These are phyloP conservation scores for Caenorhabditis doughertyi DNA, from an alignment of 2,888 invertebrate species.

Conservation along the genomic window DNA sequence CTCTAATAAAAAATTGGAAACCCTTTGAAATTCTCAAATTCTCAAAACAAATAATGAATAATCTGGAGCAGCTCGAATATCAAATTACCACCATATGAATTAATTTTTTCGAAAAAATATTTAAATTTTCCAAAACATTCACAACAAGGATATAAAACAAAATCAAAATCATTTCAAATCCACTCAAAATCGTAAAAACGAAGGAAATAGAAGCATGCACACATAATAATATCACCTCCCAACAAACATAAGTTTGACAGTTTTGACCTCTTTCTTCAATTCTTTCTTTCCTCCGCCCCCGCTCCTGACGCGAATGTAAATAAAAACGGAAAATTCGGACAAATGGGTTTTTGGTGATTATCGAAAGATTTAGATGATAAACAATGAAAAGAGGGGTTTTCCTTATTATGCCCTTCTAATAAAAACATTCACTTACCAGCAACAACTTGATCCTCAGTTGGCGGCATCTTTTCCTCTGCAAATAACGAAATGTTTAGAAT, in stretches of 20 bases:
- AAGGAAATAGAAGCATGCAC: constrained; percentile 1
- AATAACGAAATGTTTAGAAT: background rate
- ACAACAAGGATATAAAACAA: background rate
- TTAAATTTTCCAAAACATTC: background rate
- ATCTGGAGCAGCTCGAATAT: too few relatives aligned
- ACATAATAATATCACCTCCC: background rate
- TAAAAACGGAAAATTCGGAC: constrained; percentile 8
- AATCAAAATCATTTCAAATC: background rate
- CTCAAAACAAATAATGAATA: too few relatives aligned
- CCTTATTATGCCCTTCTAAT: background rate
- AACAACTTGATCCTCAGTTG: constrained; percentile 66
- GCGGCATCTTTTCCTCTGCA: constrained; percentile 54
- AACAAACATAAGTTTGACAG: constrained; percentile 21
- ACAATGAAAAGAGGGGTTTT: background rate
- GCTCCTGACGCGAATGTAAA: constrained; percentile 38
- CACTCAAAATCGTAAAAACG: constrained; percentile 9
- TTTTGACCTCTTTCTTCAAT: constrained; percentile 26
- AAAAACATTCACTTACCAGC: constrained; percentile 31
- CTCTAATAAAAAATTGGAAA: too few relatives aligned
- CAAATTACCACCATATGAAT: too few relatives aligned
- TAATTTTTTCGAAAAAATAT: too few relatives aligned
- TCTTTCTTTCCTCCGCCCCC: background rate
- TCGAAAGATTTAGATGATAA: background rate
- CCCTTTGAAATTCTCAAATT: too few relatives aligned
- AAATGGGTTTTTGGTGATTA: constrained; percentile 15